Evolutionary conservation across 2,888 invertebrate species (phyloP).

Genomic region (Meganola albula): DNA sequence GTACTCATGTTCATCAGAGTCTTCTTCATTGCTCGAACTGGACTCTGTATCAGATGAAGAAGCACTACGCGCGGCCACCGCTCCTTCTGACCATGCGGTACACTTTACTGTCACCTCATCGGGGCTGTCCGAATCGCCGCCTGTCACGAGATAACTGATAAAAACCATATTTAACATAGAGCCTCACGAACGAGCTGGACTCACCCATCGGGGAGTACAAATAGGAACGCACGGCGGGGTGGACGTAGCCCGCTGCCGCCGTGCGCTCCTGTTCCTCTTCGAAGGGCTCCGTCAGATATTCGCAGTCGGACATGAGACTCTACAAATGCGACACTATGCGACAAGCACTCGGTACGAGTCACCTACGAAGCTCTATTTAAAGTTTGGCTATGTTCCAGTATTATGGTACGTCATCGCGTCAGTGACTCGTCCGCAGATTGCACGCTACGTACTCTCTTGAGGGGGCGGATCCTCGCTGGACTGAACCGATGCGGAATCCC

Average conservation of each 20-base stretch:
- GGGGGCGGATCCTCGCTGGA: constrained; percentile 74
- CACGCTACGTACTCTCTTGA: constrained; percentile 69
- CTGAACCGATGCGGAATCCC: constrained; percentile 69
- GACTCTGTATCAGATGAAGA: constrained; percentile 67
- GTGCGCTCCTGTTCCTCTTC: constrained; percentile 67
- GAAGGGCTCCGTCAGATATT: constrained; percentile 68
- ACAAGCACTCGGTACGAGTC: constrained; percentile 68
- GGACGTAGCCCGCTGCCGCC: constrained; percentile 59
- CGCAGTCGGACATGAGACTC: constrained; percentile 75
- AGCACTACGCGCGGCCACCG: constrained; percentile 52
- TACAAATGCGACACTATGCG: constrained; percentile 69
- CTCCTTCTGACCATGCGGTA: constrained; percentile 66
- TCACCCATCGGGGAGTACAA: constrained; percentile 76
- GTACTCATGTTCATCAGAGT: constrained; percentile 64
- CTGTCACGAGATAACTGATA: constrained; percentile 62
- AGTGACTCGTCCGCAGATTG: constrained; percentile 60
- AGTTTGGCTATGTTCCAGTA: constrained; percentile 72
- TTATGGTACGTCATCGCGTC: constrained; percentile 65
- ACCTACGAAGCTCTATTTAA: constrained; percentile 70
- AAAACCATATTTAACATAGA: constrained; percentile 36
- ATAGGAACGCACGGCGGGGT: constrained; percentile 74
- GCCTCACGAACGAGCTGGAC: constrained; percentile 53
- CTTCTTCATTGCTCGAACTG: constrained; percentile 54
- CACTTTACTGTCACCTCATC: constrained; percentile 80
- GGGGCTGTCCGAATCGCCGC: constrained; percentile 79